phyloP scores from a whole-genome alignment of 2,113 vertebrate species.

The Corythornis cristatus region DNA sequence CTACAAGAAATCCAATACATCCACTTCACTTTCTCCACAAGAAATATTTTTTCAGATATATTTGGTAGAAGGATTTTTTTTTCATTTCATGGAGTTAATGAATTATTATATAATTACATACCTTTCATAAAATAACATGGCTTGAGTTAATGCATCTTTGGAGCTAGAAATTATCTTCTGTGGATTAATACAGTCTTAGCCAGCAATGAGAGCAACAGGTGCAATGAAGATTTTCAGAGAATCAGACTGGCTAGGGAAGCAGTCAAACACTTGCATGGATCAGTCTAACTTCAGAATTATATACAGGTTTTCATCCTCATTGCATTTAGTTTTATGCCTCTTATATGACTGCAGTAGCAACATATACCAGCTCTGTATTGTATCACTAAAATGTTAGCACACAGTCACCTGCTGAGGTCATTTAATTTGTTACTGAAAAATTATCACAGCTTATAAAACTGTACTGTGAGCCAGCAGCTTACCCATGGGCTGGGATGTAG shows the following conservation, averaged over 20 bases:
- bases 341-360: not conserved
- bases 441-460: not conserved
- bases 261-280: rapidly evolving
- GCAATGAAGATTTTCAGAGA: not conserved
- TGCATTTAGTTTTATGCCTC: not conserved
- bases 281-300: not conserved
- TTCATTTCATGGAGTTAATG: not conserved
- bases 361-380: not conserved
- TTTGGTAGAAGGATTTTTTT: not conserved
- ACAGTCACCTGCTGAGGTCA: not conserved
- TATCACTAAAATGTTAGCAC: not conserved
- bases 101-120: not conserved
- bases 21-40: not conserved
- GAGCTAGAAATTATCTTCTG: not conserved
- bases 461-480: not conserved
- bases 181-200: not conserved
- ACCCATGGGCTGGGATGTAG: not conserved
- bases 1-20: not conserved
- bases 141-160: not conserved
- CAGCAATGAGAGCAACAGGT: not conserved
- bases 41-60: not conserved
- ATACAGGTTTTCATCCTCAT: not conserved
- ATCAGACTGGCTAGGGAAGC: not conserved
- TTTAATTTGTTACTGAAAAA: not conserved
- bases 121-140: not conserved